Percentiles rank a stretch among this genome's conserved stretches.
These are phyloP conservation scores for Hemicordylus capensis DNA, from an alignment of 2,113 vertebrate species.

Conservation along the genomic window DNA sequence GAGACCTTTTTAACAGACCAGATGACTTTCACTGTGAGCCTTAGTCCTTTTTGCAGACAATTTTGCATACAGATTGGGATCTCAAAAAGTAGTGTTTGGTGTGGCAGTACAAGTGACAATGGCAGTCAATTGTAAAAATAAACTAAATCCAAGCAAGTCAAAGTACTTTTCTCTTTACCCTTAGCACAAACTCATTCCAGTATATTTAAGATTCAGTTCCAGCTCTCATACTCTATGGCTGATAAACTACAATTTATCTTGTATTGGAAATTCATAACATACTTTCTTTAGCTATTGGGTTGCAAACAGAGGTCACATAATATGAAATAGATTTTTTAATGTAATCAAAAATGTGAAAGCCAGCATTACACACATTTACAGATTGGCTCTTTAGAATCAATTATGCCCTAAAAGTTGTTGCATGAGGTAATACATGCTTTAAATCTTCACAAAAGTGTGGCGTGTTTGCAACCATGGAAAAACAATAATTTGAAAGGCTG, in stretches of 20 bases:
- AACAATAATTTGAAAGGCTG: constrained; percentile 19
- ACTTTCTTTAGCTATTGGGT: constrained; percentile 64
- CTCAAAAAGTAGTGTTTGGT: neutral
- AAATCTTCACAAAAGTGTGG: constrained; percentile 46
- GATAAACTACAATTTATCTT: constrained; percentile 65
- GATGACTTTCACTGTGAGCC: neutral
- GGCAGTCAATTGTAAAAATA: constrained; percentile 29
- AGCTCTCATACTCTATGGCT: constrained; percentile 56
- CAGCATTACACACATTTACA: constrained; percentile 52
- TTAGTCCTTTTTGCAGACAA: constrained; percentile 2
- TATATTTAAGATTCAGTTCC: constrained; percentile 62
- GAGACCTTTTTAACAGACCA: neutral
- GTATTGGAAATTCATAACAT: constrained; percentile 69
- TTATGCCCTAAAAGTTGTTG: constrained; percentile 61
- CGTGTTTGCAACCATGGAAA: constrained; percentile 39
- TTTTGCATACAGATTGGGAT: neutral
- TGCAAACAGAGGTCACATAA: constrained; percentile 74
- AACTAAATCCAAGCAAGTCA: constrained; percentile 56
- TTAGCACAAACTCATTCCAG: constrained; percentile 45
- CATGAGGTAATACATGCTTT: constrained; percentile 56
- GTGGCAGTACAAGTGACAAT: neutral
- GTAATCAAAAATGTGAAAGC: constrained; percentile 67
- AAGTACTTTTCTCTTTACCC: constrained; percentile 56
- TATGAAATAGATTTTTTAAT: constrained; percentile 72
- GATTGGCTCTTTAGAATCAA: constrained; percentile 70